Conservation (phyloP, 92 coral and sea anemone genomes). For the Bergia puertoricense region DNA sequence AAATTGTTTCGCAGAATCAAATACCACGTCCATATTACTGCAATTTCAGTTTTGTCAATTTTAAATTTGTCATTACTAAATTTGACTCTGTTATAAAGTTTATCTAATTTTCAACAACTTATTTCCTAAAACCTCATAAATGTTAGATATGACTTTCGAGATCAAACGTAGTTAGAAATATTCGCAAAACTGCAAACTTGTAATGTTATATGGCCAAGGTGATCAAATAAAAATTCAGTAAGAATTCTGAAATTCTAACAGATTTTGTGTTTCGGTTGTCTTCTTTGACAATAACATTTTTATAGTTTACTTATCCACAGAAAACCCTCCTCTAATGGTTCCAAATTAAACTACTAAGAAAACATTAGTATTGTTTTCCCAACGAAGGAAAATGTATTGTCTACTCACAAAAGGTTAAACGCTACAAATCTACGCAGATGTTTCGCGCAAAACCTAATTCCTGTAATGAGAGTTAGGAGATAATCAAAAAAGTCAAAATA, state of each 20-base stretch:
- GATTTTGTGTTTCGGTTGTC: background rate
- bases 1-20: background rate
- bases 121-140: slow-evolving; percentile 33
- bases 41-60: background rate
- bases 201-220: background rate
- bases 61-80: slow-evolving; percentile 11
- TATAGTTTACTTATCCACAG: background rate
- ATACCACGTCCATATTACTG: slow-evolving; percentile 2
- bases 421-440: slow-evolving; percentile 11
- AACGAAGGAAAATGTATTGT: slow-evolving; percentile 15
- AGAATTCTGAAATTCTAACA: background rate
- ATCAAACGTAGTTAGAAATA: slow-evolving; percentile 30
- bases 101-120: slow-evolving; percentile 39
- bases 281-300: background rate
- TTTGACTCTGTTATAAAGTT: background rate
- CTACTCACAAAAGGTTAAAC: slow-evolving; percentile 11
- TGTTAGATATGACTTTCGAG: slow-evolving; percentile 11
- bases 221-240: background rate
- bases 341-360: slow-evolving; percentile 30
- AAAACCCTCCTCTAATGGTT: slow-evolving; percentile 9
- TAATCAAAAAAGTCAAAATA: slow-evolving; percentile 19
- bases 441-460: background rate
- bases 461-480: slow-evolving; percentile 8
- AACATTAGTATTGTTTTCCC: slow-evolving; percentile 42
- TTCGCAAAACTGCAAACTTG: background rate